Percentiles rank a stretch among this genome's conserved stretches.
These are phyloP conservation scores for Megaleporinus macrocephalus DNA, from an alignment of 2,113 vertebrate species.

Conservation along the genomic window DNA sequence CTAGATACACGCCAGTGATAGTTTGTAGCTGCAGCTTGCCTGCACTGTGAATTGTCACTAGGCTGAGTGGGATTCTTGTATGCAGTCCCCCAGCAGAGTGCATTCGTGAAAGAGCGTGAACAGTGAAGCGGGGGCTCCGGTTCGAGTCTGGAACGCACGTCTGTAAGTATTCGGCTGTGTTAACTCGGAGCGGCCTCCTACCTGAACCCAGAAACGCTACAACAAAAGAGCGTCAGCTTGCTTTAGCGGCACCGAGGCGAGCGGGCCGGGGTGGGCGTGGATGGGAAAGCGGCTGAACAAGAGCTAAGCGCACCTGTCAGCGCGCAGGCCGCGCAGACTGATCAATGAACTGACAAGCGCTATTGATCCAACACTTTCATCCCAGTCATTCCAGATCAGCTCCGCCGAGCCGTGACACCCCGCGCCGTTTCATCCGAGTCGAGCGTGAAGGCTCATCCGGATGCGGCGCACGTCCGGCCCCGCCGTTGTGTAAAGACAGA, in stretches of 20 bases:
- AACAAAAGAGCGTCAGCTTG: background rate
- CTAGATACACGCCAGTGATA: too few species aligned
- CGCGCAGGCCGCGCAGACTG: constrained; percentile 4
- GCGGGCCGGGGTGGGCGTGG: background rate
- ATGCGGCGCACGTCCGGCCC: background rate
- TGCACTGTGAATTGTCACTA: too few species aligned
- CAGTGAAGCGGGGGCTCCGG: background rate
- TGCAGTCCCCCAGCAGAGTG: too few species aligned
- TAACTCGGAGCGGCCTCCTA: background rate
- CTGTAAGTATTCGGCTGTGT: background rate
- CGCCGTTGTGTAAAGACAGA: background rate
- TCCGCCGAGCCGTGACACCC: background rate
- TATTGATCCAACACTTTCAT: constrained; percentile 49
- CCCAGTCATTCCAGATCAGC: constrained; percentile 29
- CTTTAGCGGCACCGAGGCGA: background rate
- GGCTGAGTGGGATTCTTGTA: too few species aligned
- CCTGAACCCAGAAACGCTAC: background rate
- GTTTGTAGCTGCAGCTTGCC: too few species aligned
- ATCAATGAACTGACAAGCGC: constrained; percentile 36
- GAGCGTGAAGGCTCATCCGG: background rate
- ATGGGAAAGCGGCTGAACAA: background rate
- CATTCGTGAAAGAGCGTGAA: background rate
- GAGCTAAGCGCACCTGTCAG: constrained; percentile 5
- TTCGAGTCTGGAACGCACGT: background rate
- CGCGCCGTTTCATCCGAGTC: background rate